phyloP scores from a whole-genome alignment of 2,113 vertebrate genomes.

The Phaethornis superciliosus region DNA sequence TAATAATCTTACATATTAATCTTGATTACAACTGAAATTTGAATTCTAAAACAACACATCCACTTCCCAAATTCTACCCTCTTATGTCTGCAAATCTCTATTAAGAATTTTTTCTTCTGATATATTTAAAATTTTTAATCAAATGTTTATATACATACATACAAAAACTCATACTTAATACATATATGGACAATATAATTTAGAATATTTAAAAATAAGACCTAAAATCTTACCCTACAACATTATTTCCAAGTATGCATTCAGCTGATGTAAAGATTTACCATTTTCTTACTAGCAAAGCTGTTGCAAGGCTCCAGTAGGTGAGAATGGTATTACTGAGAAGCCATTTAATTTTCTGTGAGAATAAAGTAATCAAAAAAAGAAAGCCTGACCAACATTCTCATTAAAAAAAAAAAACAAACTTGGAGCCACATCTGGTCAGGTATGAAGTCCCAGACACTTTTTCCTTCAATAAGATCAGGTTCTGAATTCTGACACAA shows the following conservation, averaged over 20 bases:
- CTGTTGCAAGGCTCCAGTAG: background rate
- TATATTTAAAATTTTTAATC: background rate
- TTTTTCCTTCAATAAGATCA: background rate
- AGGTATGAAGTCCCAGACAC: background rate
- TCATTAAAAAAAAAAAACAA: too few species aligned
- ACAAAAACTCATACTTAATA: background rate
- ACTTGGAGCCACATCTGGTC: background rate
- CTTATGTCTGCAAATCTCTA: background rate
- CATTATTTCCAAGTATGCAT: background rate
- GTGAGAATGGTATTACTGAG: background rate
- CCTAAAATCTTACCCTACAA: accelerated
- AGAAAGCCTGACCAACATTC: too few species aligned
- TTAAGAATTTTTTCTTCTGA: background rate
- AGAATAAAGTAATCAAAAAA: background rate
- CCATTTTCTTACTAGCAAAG: background rate
- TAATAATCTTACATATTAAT: background rate
- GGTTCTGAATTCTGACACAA: background rate
- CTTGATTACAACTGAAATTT: background rate
- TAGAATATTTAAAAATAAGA: background rate
- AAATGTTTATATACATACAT: background rate
- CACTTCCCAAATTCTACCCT: background rate
- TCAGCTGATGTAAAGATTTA: background rate
- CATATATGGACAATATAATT: background rate
- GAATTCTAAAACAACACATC: background rate
- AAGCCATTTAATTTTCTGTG: background rate